Conservation (phyloP, 2,113 vertebrate genomes). For the Amphilophus citrinellus region DNA sequence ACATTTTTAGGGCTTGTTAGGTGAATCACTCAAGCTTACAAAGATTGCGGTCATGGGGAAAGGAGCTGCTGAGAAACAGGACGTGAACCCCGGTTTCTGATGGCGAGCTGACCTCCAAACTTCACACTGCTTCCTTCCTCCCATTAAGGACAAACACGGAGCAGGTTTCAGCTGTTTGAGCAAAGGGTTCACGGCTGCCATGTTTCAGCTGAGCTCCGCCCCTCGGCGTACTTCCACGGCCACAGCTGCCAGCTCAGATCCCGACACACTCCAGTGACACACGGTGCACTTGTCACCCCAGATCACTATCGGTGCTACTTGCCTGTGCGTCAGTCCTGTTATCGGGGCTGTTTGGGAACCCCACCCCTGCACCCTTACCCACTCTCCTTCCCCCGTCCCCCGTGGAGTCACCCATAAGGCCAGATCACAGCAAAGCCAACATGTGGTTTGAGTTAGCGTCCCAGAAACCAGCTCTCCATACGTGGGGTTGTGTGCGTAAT, state of each 20-base stretch:
- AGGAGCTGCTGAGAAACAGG: not conserved
- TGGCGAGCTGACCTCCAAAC: not conserved
- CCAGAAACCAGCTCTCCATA: slow-evolving; percentile 53
- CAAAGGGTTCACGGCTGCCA: not conserved
- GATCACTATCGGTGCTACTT: slow-evolving; percentile 63
- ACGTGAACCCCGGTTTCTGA: not conserved
- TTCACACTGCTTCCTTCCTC: not conserved
- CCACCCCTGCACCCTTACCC: not conserved
- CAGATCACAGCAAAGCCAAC: slow-evolving; percentile 65
- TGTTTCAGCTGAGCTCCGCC: not conserved
- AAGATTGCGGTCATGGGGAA: not conserved
- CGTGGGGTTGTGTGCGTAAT: slow-evolving; percentile 17
- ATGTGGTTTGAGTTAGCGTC: slow-evolving; percentile 81
- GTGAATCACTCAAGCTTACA: not conserved
- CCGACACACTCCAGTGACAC: slow-evolving; percentile 39
- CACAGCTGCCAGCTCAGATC: slow-evolving; percentile 16
- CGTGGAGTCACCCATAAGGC: slow-evolving; percentile 54
- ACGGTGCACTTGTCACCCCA: slow-evolving; percentile 67
- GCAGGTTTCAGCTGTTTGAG: not conserved
- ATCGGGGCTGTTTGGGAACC: slow-evolving; percentile 34
- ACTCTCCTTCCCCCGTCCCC: not conserved
- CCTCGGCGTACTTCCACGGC: not conserved
- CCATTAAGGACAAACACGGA: not conserved
- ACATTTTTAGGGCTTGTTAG: fast-evolving
- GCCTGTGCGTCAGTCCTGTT: slow-evolving; percentile 51